phyloP scores from a whole-genome alignment of 2,113 vertebrate genomes.

The Cricetomys ansorgei region DNA sequence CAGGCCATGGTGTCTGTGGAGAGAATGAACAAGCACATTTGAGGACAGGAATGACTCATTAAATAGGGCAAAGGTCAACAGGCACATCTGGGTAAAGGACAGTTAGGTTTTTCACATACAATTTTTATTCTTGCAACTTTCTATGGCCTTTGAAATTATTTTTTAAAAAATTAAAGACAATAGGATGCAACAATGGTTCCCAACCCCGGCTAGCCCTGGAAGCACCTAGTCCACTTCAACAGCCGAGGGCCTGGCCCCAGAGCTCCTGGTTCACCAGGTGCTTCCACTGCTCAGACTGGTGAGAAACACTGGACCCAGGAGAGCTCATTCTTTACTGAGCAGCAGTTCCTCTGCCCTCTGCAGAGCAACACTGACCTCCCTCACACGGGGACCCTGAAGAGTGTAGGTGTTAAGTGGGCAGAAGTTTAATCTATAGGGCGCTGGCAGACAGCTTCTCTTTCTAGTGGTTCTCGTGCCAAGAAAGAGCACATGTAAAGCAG shows the following conservation, averaged over 20 bases:
- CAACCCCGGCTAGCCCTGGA: background rate
- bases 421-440: background rate
- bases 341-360: background rate
- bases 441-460: background rate
- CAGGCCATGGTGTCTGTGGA: background rate
- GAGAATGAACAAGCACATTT: background rate
- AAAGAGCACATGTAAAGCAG: background rate
- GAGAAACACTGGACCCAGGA: background rate
- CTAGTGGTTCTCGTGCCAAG: background rate
- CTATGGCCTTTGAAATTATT: conserved; percentile 32
- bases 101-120: background rate
- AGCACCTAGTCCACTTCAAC: too few relatives aligned
- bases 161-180: background rate
- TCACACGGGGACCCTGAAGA: background rate
- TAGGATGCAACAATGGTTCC: background rate
- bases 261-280: background rate
- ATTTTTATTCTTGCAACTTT: conserved; percentile 11
- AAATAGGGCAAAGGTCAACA: background rate
- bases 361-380: background rate
- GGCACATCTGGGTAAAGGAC: background rate
- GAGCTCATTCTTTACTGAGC: background rate
- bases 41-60: background rate
- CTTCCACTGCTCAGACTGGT: background rate
- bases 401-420: background rate
- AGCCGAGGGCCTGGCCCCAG: background rate